Base-by-base conservation (phyloP, 2,888 invertebrate species). In the Agrypnus murinus region DNA sequence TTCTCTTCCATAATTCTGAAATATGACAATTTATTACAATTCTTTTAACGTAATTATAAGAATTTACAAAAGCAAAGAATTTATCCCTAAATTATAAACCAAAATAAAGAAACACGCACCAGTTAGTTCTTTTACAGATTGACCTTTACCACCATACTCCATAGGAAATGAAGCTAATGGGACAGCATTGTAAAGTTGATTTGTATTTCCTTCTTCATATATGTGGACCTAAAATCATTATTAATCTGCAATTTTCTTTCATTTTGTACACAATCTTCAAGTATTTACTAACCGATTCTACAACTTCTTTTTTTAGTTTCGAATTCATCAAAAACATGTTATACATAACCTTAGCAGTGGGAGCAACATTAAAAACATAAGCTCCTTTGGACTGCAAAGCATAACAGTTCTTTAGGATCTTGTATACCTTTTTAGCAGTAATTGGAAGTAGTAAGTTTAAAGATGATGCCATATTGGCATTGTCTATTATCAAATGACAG, bases 151-250 rank as follows among this genome's bases (percentile, higher is more conserved):
- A 12, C 50, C 50, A 8, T 50, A 50, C 31, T 50, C 50, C 31
- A 31, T 12, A 12, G 50, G 50, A 31, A 50, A 31, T 31, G 31
- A 7, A n/a, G 25, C 12, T 5, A 50, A 31, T 4, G 50, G 50
- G 1, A 50, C 10, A 1, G 25, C 10, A 12, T 25, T 12, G 8
- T 50, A 12, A 3, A 50, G 12, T n/a, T 48, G 10, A 19, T 50
- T 7, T 2, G 9, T 7, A 50, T 50, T 50, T n/a, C 7, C 2
- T 1, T 25, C 12, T 31, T 31, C 31, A 7, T 25, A 50, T 12
- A 50, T n/a, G 14, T 50, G 50, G 25, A 32, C 7, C 50, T 50
- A 19, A 50, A 50, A 48, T 25, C 25, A n/a, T 17, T 10, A n/a
- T 48, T 15, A 48, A 4, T 2, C 7, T 46, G 19, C 19, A 19